Conservation (phyloP, 2,888 invertebrate genomes). For the Leptinotarsa rubiginosa region DNA sequence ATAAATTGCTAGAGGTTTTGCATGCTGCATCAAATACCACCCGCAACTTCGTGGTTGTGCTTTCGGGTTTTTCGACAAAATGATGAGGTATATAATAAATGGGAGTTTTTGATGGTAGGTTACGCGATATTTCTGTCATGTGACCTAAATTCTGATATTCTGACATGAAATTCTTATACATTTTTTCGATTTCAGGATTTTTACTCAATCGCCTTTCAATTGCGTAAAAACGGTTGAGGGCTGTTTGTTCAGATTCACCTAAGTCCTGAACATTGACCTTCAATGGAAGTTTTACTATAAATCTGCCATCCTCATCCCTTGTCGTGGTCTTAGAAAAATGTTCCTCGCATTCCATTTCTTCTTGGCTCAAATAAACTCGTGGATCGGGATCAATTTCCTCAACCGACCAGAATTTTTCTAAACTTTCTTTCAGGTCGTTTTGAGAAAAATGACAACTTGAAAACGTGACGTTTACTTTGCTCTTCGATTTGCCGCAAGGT, state of each 20-base stretch:
- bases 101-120: neutral
- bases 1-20: no score
- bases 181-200: conserved; percentile 5
- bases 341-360: conserved; percentile 44
- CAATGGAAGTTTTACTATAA: conserved; percentile 36
- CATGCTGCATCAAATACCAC: neutral
- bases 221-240: conserved; percentile 1
- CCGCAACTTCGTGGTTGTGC: neutral
- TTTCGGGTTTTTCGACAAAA: conserved; percentile 3
- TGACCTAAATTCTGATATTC: neutral
- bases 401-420: conserved; percentile 9
- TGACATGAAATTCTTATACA: neutral
- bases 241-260: conserved; percentile 1
- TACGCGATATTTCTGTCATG: conserved; percentile 1
- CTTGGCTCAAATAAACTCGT: neutral
- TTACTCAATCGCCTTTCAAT: neutral
- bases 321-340: conserved; percentile 34
- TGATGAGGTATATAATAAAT: neutral
- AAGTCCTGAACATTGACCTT: conserved; percentile 14
- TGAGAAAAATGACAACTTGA: conserved; percentile 4
- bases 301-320: conserved; percentile 27
- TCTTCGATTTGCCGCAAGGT: neutral
- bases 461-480: conserved; percentile 1
- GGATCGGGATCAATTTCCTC: conserved; percentile 14
- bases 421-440: conserved; percentile 6